phyloP scores from a whole-genome alignment of 2,797 vertebrate genomes.

The Podarcis siculus region DNA sequence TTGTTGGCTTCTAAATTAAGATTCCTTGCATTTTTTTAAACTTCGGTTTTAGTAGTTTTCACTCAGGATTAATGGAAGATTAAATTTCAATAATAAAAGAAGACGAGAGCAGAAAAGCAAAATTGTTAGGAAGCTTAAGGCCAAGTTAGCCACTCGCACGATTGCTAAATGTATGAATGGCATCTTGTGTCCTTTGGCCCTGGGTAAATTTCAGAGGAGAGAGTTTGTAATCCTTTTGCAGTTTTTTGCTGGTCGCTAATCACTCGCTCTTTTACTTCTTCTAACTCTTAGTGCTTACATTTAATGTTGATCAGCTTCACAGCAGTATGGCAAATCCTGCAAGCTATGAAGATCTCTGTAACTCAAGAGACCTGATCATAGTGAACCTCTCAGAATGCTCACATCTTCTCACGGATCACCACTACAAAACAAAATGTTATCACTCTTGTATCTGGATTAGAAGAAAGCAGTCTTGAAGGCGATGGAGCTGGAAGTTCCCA shows the following conservation, averaged over 20 bases:
- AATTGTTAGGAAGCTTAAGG: background rate
- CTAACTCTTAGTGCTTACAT: background rate
- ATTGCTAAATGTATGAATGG: background rate
- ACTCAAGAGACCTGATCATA: background rate
- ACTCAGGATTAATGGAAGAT: slow-evolving; percentile 55
- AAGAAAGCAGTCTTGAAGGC: background rate
- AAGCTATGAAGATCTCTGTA: background rate
- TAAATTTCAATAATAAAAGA: slow-evolving; percentile 44
- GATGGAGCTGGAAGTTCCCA: no score
- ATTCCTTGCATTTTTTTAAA: slow-evolving; percentile 65
- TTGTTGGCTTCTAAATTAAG: slow-evolving; percentile 56
- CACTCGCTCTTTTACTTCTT: background rate
- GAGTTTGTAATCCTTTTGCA: background rate
- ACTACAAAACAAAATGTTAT: background rate
- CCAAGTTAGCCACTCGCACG: background rate
- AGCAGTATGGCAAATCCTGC: no score
- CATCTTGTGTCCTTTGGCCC: background rate
- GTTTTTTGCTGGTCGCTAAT: background rate
- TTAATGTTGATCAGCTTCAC: no score
- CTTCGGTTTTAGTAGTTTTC: slow-evolving; percentile 25
- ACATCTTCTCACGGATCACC: no score
- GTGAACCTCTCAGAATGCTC: background rate
- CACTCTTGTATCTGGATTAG: no score
- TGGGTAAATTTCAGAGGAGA: slow-evolving; percentile 14
- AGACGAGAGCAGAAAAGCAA: slow-evolving; percentile 25